phyloP scores from a whole-genome alignment of 2,113 vertebrate species.

The Myotis yumanensis region DNA sequence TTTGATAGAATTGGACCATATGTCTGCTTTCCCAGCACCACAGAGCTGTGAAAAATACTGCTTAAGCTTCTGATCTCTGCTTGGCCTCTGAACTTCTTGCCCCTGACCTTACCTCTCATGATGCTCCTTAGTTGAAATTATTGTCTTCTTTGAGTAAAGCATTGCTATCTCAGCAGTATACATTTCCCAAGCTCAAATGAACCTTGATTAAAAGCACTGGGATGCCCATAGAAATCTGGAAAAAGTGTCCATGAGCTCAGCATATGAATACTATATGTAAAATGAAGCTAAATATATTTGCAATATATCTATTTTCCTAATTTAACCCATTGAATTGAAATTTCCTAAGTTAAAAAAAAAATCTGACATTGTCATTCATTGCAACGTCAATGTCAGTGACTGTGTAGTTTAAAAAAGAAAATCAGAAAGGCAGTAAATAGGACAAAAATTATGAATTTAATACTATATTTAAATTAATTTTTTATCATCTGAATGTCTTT shows the following conservation, averaged over 20 bases:
- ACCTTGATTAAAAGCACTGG: neutral
- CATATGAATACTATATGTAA: neutral
- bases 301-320: constrained; percentile 1
- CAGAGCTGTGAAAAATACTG: neutral
- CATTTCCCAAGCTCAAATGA: neutral
- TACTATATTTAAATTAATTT: neutral
- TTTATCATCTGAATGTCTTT: neutral
- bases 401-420: neutral
- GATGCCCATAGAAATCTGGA: neutral
- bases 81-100: neutral
- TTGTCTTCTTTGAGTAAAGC: neutral
- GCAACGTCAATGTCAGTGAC: neutral
- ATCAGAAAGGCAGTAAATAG: neutral
- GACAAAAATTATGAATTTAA: neutral
- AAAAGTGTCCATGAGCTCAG: neutral
- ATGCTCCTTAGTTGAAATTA: neutral
- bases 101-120: neutral
- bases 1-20: neutral
- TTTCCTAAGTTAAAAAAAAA: neutral
- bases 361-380: neutral
- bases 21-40: neutral
- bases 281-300: neutral
- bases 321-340: neutral
- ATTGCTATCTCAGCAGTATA: neutral
- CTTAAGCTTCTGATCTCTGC: neutral